A percentile compares a stretch with the other conserved stretches of the same genome.
Evolutionary conservation across 2,113 vertebrate species (phyloP).

Genomic region (Phrynocephalus versicolor): DNA sequence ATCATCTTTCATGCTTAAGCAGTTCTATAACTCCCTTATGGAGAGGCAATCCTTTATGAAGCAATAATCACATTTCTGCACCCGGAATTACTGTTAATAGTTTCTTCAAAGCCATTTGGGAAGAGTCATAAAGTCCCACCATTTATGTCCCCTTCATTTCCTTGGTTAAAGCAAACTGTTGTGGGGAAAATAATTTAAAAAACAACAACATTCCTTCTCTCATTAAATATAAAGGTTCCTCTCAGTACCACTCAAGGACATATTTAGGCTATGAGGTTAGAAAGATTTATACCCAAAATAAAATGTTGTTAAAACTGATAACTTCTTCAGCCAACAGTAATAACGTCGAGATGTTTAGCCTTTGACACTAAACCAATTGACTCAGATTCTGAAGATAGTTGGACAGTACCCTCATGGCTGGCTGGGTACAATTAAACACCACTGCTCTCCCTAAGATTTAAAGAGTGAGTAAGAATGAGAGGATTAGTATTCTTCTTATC

Average conservation of each 20-base stretch:
- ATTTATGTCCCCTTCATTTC: slow-evolving; percentile 41
- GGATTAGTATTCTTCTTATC: background rate
- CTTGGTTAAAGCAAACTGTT: slow-evolving; percentile 50
- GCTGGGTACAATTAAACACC: background rate
- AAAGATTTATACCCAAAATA: background rate
- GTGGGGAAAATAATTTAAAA: background rate
- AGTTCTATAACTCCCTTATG: slow-evolving; percentile 50
- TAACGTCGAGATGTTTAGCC: background rate
- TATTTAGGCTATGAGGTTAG: slow-evolving; percentile 23
- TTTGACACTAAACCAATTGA: background rate
- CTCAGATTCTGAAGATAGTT: background rate
- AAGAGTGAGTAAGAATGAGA: background rate
- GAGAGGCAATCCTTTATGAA: slow-evolving; percentile 52
- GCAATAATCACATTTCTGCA: slow-evolving; percentile 58
- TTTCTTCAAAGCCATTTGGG: slow-evolving; percentile 55
- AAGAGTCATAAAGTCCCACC: slow-evolving; percentile 34
- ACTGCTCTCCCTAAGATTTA: background rate
- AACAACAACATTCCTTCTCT: background rate
- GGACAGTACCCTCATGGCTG: background rate
- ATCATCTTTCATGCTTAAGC: slow-evolving; percentile 53
- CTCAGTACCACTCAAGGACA: background rate
- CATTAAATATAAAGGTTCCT: slow-evolving; percentile 25
- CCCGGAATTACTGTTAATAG: slow-evolving; percentile 37
- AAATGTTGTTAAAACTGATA: slow-evolving; percentile 4
- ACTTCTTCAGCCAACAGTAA: background rate